Evolutionary conservation across 2,113 vertebrate species (phyloP), one percentile per base, ranked within the genome.

Genomic region (Tiliqua scincoides): DNA sequence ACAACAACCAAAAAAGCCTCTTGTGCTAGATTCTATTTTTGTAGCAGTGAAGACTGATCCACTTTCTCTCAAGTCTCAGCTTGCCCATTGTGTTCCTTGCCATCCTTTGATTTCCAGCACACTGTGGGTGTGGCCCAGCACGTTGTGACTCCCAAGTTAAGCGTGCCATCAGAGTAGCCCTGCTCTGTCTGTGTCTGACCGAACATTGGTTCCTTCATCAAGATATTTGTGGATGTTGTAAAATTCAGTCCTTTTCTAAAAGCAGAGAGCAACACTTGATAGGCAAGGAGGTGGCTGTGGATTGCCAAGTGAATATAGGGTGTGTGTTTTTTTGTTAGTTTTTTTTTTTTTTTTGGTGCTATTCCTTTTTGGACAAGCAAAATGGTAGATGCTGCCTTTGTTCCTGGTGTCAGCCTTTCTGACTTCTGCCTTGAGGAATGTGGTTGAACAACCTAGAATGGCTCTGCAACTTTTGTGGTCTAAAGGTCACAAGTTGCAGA

Each of bases 341-440:
- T 95, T 94, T 95, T 91, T 93, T 95, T 96, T 95, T 95, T 96
- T 96, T 96, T 96, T 96, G 95, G 96, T 92, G 95, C 96, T 96
- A 94, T 96, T 85, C 94, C 93, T 96, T 97, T 95, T 94, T 95
- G 95, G 95, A 27, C 96, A 95, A 93, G 96, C 91, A 89, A 79
- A 95, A 95, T 95, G 96, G 96, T 94, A 95, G 96, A 95, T 96
- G 96, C 94, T 93, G 94, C 92, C 93, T 92, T 9, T 90, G 93
- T 94, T 95, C 94, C 95, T 95, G 95, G 95, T 91, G 90, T 90
- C 92, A 94, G 93, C 63, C 11, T 94, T 94, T 95, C 93, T 91
- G 90, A 93, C 93, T 92, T 89, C 93, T 95, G 93, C 91, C 92
- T 94, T 91, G 89, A 92, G 93, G 94, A 92, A 88, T 90, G 89